Conservation (phyloP, 1,140 invertebrate genomes). For the Lepidotrigona ventralis region DNA sequence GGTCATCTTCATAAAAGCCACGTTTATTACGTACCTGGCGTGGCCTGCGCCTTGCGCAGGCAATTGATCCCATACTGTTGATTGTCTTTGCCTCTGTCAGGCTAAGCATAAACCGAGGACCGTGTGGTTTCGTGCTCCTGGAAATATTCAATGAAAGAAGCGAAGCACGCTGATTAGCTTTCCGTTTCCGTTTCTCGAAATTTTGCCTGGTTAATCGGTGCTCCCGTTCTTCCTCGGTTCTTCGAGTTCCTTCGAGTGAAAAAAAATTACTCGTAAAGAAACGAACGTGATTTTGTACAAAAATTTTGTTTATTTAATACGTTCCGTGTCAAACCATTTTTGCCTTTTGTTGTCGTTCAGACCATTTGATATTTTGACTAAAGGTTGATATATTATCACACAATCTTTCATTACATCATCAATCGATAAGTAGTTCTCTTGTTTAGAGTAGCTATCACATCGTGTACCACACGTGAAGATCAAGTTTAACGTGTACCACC, state of each 20-base stretch:
- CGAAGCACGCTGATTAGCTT: not conserved
- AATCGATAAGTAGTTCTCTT: no score
- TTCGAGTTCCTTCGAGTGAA: not conserved
- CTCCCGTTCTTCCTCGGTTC: not conserved
- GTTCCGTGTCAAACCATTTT: no score
- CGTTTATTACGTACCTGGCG: slow-evolving; percentile 26
- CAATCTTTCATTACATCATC: no score
- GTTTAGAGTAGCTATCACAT: no score
- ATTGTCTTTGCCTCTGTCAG: slow-evolving; percentile 1
- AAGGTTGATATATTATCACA: no score
- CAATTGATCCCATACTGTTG: slow-evolving; percentile 29
- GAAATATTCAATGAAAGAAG: slow-evolving; percentile 4
- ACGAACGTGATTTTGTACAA: not conserved
- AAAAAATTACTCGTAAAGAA: not conserved
- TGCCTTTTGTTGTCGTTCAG: no score
- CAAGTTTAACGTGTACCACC: no score
- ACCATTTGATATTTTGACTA: no score
- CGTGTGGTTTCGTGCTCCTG: slow-evolving; percentile 20
- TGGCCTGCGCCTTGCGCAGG: not conserved
- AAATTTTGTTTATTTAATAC: no score
- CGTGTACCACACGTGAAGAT: no score
- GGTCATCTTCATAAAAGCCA: slow-evolving; percentile 37
- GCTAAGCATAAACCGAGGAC: not conserved
- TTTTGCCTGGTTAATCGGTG: not conserved
- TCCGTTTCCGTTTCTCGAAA: not conserved